Evolutionary conservation across 2,888 invertebrate species (phyloP).

Genomic region (Chrysomela aeneicollis): DNA sequence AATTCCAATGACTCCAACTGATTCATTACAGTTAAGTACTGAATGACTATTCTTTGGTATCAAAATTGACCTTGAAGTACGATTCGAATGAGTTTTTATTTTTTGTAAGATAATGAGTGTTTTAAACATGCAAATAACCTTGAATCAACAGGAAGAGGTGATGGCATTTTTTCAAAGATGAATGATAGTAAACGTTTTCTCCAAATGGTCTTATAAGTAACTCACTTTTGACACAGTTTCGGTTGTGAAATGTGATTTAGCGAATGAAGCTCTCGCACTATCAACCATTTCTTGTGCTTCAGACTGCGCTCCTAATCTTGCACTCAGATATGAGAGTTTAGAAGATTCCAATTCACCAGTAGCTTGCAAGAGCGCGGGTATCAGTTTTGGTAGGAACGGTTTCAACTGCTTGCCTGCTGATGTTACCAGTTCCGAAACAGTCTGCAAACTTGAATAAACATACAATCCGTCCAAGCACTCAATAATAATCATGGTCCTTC

Average conservation of each 20-base stretch:
- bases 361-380: conserved; percentile 85
- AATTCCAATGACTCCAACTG: too few relatives aligned
- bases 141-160: too few relatives aligned
- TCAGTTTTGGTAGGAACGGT: conserved; percentile 81
- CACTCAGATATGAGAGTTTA: conserved; percentile 81
- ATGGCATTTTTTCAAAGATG: too few relatives aligned
- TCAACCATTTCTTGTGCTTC: conserved; percentile 81
- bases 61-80: too few relatives aligned
- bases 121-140: too few relatives aligned
- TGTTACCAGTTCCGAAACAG: conserved; percentile 85
- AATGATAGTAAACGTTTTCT: conserved; percentile 8
- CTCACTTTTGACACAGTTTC: conserved; percentile 83
- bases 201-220: not conserved
- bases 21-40: too few relatives aligned
- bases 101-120: too few relatives aligned
- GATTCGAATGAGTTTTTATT: too few relatives aligned
- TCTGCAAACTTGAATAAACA: conserved; percentile 72
- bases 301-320: conserved; percentile 71
- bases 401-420: conserved; percentile 81
- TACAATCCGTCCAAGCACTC: not conserved
- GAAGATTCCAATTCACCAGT: conserved; percentile 87
- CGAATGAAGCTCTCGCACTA: conserved; percentile 79
- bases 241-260: conserved; percentile 86
- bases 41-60: too few relatives aligned
- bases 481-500: not conserved